Evolutionary conservation across 2,888 invertebrate species (phyloP).

Genomic region (Dexiosoma caninum): DNA sequence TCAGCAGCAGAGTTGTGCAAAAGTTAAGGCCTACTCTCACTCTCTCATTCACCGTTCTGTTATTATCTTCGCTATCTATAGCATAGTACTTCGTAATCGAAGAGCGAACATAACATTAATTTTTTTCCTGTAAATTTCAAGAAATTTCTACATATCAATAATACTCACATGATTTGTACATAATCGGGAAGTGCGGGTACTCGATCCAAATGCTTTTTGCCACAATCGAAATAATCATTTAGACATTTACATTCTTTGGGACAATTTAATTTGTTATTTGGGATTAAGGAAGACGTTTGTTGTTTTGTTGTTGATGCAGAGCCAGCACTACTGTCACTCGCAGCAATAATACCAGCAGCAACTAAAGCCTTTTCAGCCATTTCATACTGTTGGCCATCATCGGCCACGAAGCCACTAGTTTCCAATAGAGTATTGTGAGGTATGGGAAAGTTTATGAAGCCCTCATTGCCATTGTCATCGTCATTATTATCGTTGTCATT

Average conservation of each 20-base stretch:
- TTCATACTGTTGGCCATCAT: constrained; percentile 74
- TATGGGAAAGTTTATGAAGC: constrained; percentile 64
- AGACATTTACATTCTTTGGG: constrained; percentile 85
- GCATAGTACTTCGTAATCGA: too few relatives aligned
- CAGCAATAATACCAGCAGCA: constrained; percentile 51
- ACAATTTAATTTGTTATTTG: constrained; percentile 76
- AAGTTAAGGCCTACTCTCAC: too few relatives aligned
- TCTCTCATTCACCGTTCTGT: too few relatives aligned
- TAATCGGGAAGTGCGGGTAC: constrained; percentile 87
- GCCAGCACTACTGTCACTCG: not conserved
- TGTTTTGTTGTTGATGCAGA: constrained; percentile 45
- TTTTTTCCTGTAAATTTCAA: too few relatives aligned
- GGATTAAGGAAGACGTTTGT: constrained; percentile 69
- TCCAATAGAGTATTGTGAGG: constrained; percentile 68
- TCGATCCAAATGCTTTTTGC: constrained; percentile 83
- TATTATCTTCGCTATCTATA: too few relatives aligned
- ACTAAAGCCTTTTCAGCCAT: constrained; percentile 69
- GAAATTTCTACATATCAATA: not conserved
- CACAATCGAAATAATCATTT: constrained; percentile 86
- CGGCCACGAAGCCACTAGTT: constrained; percentile 73
- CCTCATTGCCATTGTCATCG: constrained; percentile 24
- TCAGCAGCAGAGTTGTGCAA: too few relatives aligned
- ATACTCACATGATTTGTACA: constrained; percentile 85
- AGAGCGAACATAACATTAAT: too few relatives aligned
- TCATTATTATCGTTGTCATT: constrained; percentile 51